A percentile compares a stretch with the other conserved stretches of the same genome.
phyloP scores from a whole-genome alignment of 2,797 vertebrate genomes.

The Arctocebus calabarensis region DNA sequence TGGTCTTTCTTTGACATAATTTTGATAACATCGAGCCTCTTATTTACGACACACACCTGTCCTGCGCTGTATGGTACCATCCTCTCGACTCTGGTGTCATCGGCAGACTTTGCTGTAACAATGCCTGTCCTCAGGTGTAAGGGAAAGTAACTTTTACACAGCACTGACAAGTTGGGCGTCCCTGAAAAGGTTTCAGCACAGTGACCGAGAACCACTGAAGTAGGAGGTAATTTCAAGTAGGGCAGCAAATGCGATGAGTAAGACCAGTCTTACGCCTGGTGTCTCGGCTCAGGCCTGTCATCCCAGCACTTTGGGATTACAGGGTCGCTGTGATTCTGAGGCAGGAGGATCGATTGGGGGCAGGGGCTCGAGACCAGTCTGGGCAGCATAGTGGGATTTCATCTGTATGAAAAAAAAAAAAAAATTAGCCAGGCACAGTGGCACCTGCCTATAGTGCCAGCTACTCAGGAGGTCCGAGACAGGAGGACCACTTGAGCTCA shows the following conservation, averaged over 20 bases:
- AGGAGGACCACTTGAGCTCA: neutral
- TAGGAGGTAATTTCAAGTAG: neutral
- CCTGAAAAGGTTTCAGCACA: neutral
- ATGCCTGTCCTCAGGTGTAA: neutral
- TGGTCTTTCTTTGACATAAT: neutral
- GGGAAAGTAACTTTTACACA: neutral
- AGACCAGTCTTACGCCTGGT: neutral
- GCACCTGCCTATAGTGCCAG: too few species aligned
- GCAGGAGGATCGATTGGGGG: neutral
- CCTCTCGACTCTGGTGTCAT: neutral
- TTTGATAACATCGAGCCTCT: neutral
- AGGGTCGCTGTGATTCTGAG: neutral
- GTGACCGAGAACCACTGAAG: neutral
- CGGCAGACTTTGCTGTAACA: neutral
- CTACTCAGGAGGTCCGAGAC: too few species aligned
- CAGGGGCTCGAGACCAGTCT: too few species aligned
- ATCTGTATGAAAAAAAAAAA: too few species aligned
- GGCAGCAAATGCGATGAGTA: neutral
- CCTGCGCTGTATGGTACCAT: neutral
- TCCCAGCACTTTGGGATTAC: neutral
- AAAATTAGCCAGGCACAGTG: too few species aligned
- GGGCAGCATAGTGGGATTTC: too few species aligned
- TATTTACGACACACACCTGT: neutral
- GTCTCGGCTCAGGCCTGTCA: neutral
- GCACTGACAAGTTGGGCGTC: too few species aligned